Percentiles rank a stretch among this genome's conserved stretches.
phyloP scores from a whole-genome alignment of 2,797 vertebrate species.

The Pitangus sulphuratus region DNA sequence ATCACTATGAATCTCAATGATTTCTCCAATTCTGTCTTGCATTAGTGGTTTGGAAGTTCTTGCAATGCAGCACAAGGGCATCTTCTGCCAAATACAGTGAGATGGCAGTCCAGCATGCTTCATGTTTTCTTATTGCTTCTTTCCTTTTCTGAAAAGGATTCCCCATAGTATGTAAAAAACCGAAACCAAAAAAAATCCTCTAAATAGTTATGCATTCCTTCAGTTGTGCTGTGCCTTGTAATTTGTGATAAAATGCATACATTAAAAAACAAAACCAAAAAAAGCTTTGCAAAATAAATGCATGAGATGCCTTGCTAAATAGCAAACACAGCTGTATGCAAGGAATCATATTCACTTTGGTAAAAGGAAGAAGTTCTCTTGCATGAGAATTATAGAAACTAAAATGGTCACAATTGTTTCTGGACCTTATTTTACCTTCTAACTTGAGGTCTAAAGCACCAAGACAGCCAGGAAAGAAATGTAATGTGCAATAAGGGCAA shows the following conservation, averaged over 20 bases:
- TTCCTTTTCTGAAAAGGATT: background rate
- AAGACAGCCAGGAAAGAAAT: background rate
- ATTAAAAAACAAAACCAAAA: background rate
- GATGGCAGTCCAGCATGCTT: background rate
- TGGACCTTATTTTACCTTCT: background rate
- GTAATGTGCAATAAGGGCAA: background rate
- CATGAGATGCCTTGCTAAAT: background rate
- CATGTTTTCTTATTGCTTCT: background rate
- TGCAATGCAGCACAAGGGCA: background rate
- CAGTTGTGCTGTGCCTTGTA: background rate
- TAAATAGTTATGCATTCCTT: background rate
- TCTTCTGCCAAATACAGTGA: background rate
- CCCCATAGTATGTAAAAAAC: background rate
- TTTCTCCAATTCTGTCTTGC: background rate
- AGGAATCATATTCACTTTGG: background rate
- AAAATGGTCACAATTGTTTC: background rate
- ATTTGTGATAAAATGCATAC: background rate
- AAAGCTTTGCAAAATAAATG: background rate
- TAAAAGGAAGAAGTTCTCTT: background rate
- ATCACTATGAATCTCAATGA: background rate
- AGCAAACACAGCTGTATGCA: background rate
- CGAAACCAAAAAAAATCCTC: background rate
- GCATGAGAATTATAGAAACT: background rate
- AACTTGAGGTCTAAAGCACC: background rate
- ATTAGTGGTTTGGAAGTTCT: background rate